Base-by-base conservation (phyloP, 1,140 invertebrate species). In the Drosophila trapezifrons region DNA sequence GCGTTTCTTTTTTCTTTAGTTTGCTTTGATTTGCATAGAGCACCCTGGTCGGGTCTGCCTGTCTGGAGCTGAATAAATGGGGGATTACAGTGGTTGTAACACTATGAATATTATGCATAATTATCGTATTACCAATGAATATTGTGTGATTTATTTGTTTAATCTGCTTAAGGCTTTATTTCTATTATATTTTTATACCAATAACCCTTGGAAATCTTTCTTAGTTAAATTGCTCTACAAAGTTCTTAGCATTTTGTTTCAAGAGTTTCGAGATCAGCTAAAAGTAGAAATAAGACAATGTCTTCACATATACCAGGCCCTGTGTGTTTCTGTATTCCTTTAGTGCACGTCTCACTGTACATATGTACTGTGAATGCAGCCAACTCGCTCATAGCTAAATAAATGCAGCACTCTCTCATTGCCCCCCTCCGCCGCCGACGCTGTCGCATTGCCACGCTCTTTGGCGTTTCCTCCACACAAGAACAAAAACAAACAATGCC, bases 401-500 rank as follows among this genome's bases (percentile, higher is more conserved):
- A 35, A 69, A 51, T 52, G 65, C 60, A 37, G 27, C 58, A 25
- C 66, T 62, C 73, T 77, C 56, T 75, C 46, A 18, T 6, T 40
- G 13, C 20, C 75, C 25, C 17, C 65, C 37, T 22, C 29, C 38
- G 32, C 52, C 27, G 52, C 18, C 18, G 17, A 32, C 37, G 20
- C 49, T 42, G 22, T 42, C 70, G 27, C 62, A 52, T 46, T 66
- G 49, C 52, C 27, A 20, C 58, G 52, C 63, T 69, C 60, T 58
- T 69, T 54, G 55, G 56, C 65, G 64, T 60, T 82, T 49, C 70
- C 69, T 51, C 27, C 73, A 56, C 76, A 82, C 52, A 81, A 76
- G 69, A 78, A 78, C 78, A 86, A 86, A 81, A 80, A 86, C 82
- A 86, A 86, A 86, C 75, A 85, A 84, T 74, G 60, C 77, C 59